Conservation (phyloP, 2,888 invertebrate genomes). For the Andrena praecox region DNA sequence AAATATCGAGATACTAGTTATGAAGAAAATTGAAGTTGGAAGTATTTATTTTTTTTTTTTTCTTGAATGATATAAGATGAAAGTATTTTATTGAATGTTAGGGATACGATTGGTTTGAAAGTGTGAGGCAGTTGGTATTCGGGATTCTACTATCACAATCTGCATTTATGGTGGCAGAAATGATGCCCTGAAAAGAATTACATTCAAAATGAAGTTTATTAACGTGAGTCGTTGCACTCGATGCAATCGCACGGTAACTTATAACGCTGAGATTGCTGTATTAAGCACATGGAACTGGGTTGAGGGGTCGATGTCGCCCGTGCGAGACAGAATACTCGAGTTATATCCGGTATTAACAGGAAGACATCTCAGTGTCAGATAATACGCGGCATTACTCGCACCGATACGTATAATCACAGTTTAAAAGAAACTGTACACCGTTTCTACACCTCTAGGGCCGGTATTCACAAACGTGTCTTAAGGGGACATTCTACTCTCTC, state of each 20-base stretch:
- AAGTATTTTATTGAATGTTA: too few species aligned
- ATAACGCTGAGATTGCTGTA: constrained; percentile 45
- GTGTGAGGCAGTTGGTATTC: too few species aligned
- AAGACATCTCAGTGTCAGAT: constrained; percentile 19
- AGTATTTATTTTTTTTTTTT: too few species aligned
- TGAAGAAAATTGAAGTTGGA: too few species aligned
- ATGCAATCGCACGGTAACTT: constrained; percentile 17
- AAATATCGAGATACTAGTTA: too few species aligned
- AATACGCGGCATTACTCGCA: constrained; percentile 17
- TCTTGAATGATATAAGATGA: too few species aligned
- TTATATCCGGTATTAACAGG: constrained; percentile 43
- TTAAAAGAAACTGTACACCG: constrained; percentile 7
- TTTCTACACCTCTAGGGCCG: background rate
- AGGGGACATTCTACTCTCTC: too few species aligned
- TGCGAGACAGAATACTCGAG: constrained; percentile 28
- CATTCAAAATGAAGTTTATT: background rate
- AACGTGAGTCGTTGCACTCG: constrained; percentile 9
- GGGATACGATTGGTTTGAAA: too few species aligned
- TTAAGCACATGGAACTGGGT: constrained; percentile 51
- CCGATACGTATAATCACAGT: background rate
- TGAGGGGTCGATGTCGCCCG: constrained; percentile 44
- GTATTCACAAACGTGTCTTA: too few species aligned
- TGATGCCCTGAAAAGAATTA: background rate
- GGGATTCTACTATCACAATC: too few species aligned
- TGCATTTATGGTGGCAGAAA: background rate